These are phyloP conservation scores for Desmodus rotundus DNA, from an alignment of 2,113 vertebrate species.

Conservation along the genomic window DNA sequence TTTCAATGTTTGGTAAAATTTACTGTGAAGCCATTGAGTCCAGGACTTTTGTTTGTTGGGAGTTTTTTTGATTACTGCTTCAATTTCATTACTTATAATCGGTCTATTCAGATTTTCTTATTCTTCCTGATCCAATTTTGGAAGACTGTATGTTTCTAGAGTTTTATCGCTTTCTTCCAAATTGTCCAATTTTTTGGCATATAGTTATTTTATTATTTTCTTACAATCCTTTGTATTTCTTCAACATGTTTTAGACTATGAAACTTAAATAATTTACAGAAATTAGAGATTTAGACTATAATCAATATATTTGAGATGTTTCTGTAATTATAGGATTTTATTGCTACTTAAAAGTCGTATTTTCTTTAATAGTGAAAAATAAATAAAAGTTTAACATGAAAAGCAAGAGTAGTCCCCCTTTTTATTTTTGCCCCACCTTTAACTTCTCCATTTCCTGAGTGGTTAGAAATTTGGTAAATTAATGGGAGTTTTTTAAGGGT, in stretches of 20 bases:
- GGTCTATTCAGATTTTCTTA: background rate
- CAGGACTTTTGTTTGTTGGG: too few relatives aligned
- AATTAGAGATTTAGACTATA: background rate
- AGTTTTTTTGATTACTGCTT: too few relatives aligned
- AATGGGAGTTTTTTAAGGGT: background rate
- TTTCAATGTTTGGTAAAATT: too few relatives aligned
- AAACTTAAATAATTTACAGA: slow-evolving; percentile 57
- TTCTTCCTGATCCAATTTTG: background rate
- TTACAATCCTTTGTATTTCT: background rate
- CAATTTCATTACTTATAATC: too few relatives aligned
- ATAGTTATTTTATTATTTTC: background rate
- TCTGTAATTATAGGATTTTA: slow-evolving; percentile 46
- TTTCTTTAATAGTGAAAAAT: slow-evolving; percentile 21
- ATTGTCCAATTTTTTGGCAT: too few relatives aligned
- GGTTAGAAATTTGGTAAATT: slow-evolving; percentile 21
- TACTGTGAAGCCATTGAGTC: too few relatives aligned
- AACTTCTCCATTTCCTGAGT: background rate
- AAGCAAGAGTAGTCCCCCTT: background rate
- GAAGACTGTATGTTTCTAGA: background rate
- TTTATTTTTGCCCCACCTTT: background rate
- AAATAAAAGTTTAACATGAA: slow-evolving; percentile 39
- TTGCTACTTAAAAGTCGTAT: slow-evolving; percentile 12
- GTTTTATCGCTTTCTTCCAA: too few relatives aligned
- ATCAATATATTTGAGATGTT: slow-evolving; percentile 23
- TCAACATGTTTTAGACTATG: slow-evolving; percentile 33